phyloP scores from a whole-genome alignment of 2,888 invertebrate species.

The Cyaniris semiargus region DNA sequence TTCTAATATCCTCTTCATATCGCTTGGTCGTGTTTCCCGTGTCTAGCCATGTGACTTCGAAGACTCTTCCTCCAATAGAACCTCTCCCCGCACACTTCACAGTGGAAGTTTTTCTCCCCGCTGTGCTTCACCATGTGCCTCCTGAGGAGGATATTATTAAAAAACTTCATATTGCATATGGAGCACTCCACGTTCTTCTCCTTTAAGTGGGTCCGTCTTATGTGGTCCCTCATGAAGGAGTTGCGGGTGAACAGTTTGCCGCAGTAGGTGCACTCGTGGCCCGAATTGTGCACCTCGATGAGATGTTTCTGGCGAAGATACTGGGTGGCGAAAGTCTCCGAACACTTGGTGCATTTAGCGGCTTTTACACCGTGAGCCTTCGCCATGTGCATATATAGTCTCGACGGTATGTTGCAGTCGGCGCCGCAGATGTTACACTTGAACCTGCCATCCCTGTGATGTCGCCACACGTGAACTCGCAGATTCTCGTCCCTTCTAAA shows the following conservation, averaged over 20 bases:
- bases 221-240: slow-evolving; percentile 69
- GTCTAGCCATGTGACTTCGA: slow-evolving; percentile 77
- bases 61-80: slow-evolving; percentile 82
- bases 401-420: slow-evolving; percentile 70
- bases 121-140: slow-evolving; percentile 74
- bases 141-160: slow-evolving; percentile 66
- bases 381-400: slow-evolving; percentile 75
- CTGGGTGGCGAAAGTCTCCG: slow-evolving; percentile 74
- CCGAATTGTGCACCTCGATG: slow-evolving; percentile 73
- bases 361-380: slow-evolving; percentile 69
- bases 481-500: slow-evolving; percentile 71
- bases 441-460: slow-evolving; percentile 68
- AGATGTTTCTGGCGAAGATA: slow-evolving; percentile 77
- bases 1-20: slow-evolving; percentile 42
- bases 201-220: slow-evolving; percentile 68
- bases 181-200: slow-evolving; percentile 72
- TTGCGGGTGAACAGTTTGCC: slow-evolving; percentile 67
- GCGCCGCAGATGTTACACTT: slow-evolving; percentile 67
- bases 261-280: slow-evolving; percentile 70
- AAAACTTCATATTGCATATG: slow-evolving; percentile 72
- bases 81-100: slow-evolving; percentile 81
- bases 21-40: slow-evolving; percentile 55
- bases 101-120: slow-evolving; percentile 79
- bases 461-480: slow-evolving; percentile 70
- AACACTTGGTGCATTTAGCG: slow-evolving; percentile 69